Percentiles rank a stretch among this genome's conserved stretches.
Conservation (phyloP, 2,797 vertebrate species). For the Neosilurus mollespiculum region DNA sequence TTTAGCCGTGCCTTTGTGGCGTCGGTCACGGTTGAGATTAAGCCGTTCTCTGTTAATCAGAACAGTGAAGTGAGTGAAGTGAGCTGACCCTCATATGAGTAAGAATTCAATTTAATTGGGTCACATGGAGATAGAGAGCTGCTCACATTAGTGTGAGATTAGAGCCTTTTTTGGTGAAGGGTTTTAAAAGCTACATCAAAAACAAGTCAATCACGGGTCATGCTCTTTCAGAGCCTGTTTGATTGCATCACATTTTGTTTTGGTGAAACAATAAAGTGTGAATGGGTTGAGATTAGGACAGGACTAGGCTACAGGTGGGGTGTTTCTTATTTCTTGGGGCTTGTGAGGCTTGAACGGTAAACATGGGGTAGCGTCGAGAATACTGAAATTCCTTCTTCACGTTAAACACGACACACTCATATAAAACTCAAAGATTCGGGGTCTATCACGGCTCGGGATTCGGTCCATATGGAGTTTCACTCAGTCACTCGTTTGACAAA, state of each 20-base stretch:
- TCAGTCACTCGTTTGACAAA: too few relatives aligned
- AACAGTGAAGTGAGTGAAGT: conserved; percentile 37
- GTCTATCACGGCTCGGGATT: not conserved
- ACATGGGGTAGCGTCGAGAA: not conserved
- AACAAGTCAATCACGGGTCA: not conserved
- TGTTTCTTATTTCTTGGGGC: not conserved
- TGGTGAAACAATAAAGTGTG: conserved; percentile 4
- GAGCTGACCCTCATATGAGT: conserved; percentile 28
- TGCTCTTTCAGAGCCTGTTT: not conserved
- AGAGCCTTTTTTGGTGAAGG: not conserved
- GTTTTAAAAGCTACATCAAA: not conserved
- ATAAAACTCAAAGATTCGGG: not conserved
- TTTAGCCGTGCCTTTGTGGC: conserved; percentile 33
- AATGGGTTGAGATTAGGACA: not conserved
- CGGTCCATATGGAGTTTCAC: not conserved
- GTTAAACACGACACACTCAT: not conserved
- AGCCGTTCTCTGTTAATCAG: conserved; percentile 39
- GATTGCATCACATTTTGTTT: not conserved
- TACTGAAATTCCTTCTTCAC: not conserved
- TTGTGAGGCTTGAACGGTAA: too few relatives aligned
- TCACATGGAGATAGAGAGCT: not conserved
- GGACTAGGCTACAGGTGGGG: not conserved
- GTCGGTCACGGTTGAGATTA: not conserved
- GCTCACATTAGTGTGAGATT: not conserved
- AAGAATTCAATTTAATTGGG: conserved; percentile 15